Evolutionary conservation across 1,140 invertebrate genomes (phyloP), one percentile per base, ranked within the genome.

Genomic region (Neocloeon triangulifer): DNA sequence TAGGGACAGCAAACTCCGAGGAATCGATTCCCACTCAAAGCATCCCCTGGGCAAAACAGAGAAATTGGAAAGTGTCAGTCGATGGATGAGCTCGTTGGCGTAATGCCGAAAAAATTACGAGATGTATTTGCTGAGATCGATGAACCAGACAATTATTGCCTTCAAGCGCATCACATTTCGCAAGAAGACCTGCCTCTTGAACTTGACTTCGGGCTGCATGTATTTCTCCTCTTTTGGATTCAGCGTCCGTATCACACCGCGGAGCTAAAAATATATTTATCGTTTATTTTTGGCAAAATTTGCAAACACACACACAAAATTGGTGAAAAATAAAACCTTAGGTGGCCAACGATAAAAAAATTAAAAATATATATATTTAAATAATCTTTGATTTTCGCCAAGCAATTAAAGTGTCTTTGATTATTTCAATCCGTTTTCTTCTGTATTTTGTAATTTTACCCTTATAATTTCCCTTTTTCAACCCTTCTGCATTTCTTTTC

Each of bases 221-320:
- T 84, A 89, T 50, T 95, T 96, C 25, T 79, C 74, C 55, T 98
- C 92, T 45, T 76, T 80, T 3, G 94, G 94, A 56, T 95, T 94
- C 13, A 99, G 60, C 0, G 84, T 94, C 41, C 86, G 60, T 22
- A 95, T 67, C 25, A 75, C 79, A 13, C 85, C 86, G 54, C 85
- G 73, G 8, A 92, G 41, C 75, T 77, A 40, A 30, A 46, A 46
- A 50, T n/a, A n/a, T n/a, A n/a, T n/a, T n/a, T n/a, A n/a, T n/a
- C n/a, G n/a, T n/a, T n/a, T n/a, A n/a, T n/a, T n/a, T n/a, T n/a
- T n/a, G n/a, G n/a, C n/a, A n/a, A n/a, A n/a, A n/a, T n/a, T n/a
- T n/a, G n/a, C n/a, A n/a, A n/a, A n/a, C n/a, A n/a, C n/a, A 18
- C 6, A 41, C 15, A 38, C 8, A 25, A 34, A 36, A 32, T 12